Evolutionary conservation across 2,113 vertebrate species (phyloP), one percentile per base, ranked within the genome.

Genomic region (Bufo bufo): DNA sequence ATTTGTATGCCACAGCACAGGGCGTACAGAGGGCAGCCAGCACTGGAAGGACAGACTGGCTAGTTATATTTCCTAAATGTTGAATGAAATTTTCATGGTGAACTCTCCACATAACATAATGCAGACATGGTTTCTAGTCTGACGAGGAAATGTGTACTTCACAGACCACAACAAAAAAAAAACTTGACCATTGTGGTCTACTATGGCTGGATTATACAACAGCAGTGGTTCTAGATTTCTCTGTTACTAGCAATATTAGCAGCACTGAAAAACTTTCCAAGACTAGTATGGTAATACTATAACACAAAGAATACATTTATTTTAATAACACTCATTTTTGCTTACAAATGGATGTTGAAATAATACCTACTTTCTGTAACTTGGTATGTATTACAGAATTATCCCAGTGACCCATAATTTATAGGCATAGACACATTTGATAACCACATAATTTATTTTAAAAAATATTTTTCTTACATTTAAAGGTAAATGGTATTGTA

Each of bases 51-150:
- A 77, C 47, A 52, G 75, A 77, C 9, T 52, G 49, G 52, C 47
- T 50, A 50, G 7, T 77, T 50, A 6, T 50, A 77, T 49, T 49
- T 19, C 16, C 52, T 47, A 19, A 47, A 6, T 12, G 49, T 52
- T 77, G 19, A 77, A 77, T 52, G 2, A 47, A 74, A 74, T 47
- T 47, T 77, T 79, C n/a, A 14, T 56, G 52, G 77, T 56, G 77
- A 79, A 79, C 77, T 56, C 20, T 14, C n/a, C 77, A 79, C 50
- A 79, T n/a, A 14, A 23, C 11, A 79, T 16, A 56, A 12, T 23
- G 77, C 77, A 79, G 77, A 79, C 77, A 79, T 79, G 77, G 77
- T 79, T 79, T 79, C 49, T 79, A 56, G 75, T 50, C 49, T 77
- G 75, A 50, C 12, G 71, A 74, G 45, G 45, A 6, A 74, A 54